Conservation (phyloP, 2,113 vertebrate genomes). For the Apistogramma diplotaenia region DNA sequence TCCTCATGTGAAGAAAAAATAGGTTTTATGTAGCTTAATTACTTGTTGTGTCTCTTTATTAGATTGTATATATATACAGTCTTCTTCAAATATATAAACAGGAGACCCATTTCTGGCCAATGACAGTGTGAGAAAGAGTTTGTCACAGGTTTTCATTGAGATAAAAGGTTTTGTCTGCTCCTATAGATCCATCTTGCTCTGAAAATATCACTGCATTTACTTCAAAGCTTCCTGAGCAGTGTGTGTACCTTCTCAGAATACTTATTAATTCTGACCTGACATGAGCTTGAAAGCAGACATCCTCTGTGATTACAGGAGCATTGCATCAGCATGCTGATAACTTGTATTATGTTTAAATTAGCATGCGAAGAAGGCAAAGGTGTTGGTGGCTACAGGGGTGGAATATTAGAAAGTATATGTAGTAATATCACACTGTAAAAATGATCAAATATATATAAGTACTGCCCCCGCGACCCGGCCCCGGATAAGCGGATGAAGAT, state of each 20-base stretch:
- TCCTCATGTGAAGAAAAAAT: no score
- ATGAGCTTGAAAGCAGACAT: not conserved
- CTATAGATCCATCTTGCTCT: not conserved
- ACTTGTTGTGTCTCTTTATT: not conserved
- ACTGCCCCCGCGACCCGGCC: no score
- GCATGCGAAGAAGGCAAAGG: not conserved
- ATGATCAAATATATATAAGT: not conserved
- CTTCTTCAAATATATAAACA: not conserved
- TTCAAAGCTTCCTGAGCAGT: conserved; percentile 29
- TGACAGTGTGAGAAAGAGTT: not conserved
- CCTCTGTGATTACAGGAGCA: not conserved
- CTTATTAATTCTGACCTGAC: conserved; percentile 25
- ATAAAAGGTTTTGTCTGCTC: conserved; percentile 28
- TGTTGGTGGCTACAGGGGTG: not conserved
- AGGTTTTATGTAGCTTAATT: no score
- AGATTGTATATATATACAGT: not conserved
- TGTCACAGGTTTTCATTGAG: conserved; percentile 5
- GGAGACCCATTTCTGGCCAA: conserved; percentile 4
- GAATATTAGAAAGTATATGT: not conserved
- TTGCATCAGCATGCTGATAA: conserved; percentile 7
- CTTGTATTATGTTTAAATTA: not conserved
- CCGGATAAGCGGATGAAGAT: no score
- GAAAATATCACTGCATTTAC: conserved; percentile 5
- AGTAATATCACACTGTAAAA: not conserved
- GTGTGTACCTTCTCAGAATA: conserved; percentile 24